Conservation (phyloP, 2,888 invertebrate genomes). For the Himalopsyche japonica region DNA sequence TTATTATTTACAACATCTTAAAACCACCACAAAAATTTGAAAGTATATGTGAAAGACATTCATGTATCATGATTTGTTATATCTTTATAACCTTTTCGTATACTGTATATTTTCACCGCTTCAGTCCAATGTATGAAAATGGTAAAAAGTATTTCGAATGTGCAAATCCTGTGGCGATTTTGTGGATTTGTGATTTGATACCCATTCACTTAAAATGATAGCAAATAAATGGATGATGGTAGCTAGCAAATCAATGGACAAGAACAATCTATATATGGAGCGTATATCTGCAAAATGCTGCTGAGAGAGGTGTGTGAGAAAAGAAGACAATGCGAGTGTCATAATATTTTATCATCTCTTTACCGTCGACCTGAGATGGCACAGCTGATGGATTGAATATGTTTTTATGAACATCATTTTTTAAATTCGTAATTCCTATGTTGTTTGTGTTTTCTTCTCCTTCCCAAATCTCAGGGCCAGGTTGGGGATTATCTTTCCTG, state of each 20-base stretch:
- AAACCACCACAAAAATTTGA: not conserved
- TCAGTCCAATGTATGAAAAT: not conserved
- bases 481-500: conserved; percentile 45
- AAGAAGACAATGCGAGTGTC: conserved; percentile 24
- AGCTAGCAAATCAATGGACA: conserved; percentile 13
- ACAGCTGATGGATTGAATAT: conserved; percentile 25
- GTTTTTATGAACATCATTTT: conserved; percentile 49
- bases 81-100: not conserved
- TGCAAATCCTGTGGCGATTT: not conserved
- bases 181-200: not conserved
- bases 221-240: not conserved
- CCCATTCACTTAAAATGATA: not conserved
- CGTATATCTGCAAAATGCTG: conserved; percentile 17
- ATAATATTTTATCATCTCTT: conserved; percentile 32
- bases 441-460: conserved; percentile 43
- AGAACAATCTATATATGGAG: conserved; percentile 8
- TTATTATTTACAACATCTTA: not conserved
- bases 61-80: not conserved
- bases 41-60: not conserved
- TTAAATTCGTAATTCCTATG: conserved; percentile 54
- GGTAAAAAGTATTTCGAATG: not conserved
- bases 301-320: conserved; percentile 30
- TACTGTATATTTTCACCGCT: too few relatives aligned
- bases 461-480: conserved; percentile 51
- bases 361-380: conserved; percentile 33